A percentile compares a stretch with the other conserved stretches of the same genome.
Conservation (phyloP, 2,113 vertebrate species). For the Neotragus moschatus region DNA sequence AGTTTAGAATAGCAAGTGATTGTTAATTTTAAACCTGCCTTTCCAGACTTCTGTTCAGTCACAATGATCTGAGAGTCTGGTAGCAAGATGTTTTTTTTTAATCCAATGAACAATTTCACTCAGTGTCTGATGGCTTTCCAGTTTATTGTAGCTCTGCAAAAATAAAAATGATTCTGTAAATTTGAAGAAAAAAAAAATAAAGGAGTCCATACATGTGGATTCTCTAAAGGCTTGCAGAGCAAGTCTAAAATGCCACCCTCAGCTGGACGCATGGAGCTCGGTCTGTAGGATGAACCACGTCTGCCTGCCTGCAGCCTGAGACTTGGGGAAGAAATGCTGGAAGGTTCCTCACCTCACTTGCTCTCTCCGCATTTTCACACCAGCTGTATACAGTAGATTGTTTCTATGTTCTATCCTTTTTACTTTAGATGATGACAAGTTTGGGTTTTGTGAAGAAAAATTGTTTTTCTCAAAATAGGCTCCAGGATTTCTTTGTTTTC, state of each 20-base stretch:
- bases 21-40: conserved; percentile 64
- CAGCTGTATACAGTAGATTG: not conserved
- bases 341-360: not conserved
- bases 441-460: not conserved
- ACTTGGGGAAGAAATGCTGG: not conserved
- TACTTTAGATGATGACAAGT: not conserved
- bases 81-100: conserved; percentile 41
- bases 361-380: not conserved
- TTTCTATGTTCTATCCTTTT: not conserved
- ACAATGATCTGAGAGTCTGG: conserved; percentile 39
- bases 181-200: not conserved
- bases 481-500: conserved; percentile 26
- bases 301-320: not conserved
- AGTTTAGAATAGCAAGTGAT: conserved; percentile 33
- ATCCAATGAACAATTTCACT: conserved; percentile 44
- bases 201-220: not conserved
- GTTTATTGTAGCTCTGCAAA: conserved; percentile 57
- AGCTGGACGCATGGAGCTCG: not conserved
- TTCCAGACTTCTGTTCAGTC: conserved; percentile 52
- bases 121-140: conserved; percentile 7
- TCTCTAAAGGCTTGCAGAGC: conserved; percentile 19
- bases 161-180: conserved; percentile 40
- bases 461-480: not conserved
- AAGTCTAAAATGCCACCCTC: conserved; percentile 47
- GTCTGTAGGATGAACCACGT: too few relatives aligned